Evolutionary conservation across 2,797 vertebrate genomes (phyloP).

Genomic region (Benthosema pterotum): DNA sequence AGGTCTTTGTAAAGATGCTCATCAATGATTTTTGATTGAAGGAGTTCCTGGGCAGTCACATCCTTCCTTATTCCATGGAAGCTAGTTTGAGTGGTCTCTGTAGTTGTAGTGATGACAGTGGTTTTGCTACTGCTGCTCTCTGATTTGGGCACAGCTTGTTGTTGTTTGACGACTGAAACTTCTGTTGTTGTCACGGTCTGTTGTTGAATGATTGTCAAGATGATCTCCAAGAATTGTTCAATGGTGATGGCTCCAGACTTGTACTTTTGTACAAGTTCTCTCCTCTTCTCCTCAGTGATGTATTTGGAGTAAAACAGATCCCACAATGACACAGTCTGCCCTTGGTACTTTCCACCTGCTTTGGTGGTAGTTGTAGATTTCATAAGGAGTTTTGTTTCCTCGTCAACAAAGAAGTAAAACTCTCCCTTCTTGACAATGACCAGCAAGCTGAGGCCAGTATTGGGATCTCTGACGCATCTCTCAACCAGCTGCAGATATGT

Average conservation of each 20-base stretch:
- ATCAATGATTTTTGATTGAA: slow-evolving; percentile 70
- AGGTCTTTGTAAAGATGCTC: slow-evolving; percentile 68
- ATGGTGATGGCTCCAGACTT: slow-evolving; percentile 55
- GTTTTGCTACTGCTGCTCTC: slow-evolving; percentile 11
- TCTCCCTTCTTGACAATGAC: slow-evolving; percentile 49
- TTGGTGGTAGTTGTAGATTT: slow-evolving; percentile 48
- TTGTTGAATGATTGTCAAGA: slow-evolving; percentile 63
- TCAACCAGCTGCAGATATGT: slow-evolving; percentile 82
- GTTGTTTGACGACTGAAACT: slow-evolving; percentile 17
- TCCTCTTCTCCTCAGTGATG: slow-evolving; percentile 68
- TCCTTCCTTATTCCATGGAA: slow-evolving; percentile 40
- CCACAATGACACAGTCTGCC: slow-evolving; percentile 71
- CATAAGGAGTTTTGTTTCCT: slow-evolving; percentile 54
- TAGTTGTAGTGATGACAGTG: slow-evolving; percentile 52
- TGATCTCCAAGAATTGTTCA: slow-evolving; percentile 60
- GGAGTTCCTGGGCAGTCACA: slow-evolving; percentile 49
- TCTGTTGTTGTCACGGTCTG: neutral
- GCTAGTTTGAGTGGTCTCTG: slow-evolving; percentile 20
- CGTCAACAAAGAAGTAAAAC: slow-evolving; percentile 37
- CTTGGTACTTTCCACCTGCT: slow-evolving; percentile 56
- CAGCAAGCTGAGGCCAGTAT: slow-evolving; percentile 68
- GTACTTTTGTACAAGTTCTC: slow-evolving; percentile 71
- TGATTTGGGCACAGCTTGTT: neutral
- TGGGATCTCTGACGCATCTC: slow-evolving; percentile 72
- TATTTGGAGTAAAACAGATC: slow-evolving; percentile 80